phyloP scores from a whole-genome alignment of 2,113 vertebrate genomes.

The Gallinago undulata region DNA sequence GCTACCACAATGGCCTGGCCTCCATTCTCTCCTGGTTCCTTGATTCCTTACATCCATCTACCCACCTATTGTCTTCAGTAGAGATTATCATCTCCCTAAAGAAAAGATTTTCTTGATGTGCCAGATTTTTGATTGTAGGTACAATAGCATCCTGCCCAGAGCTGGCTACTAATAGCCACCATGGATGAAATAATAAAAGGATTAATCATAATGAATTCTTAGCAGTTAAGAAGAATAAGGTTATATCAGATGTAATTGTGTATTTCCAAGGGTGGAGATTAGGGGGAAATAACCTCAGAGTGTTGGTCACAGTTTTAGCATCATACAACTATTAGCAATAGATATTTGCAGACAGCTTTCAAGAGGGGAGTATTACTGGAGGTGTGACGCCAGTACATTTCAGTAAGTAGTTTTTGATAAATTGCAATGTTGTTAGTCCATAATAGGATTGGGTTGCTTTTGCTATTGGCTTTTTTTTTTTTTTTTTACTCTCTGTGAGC shows the following conservation, averaged over 20 bases:
- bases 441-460: background rate
- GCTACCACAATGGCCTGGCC: background rate
- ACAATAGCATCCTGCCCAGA: background rate
- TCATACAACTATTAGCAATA: background rate
- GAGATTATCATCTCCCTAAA: background rate
- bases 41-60: background rate
- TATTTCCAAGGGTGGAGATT: background rate
- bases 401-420: background rate
- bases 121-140: background rate
- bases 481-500: background rate
- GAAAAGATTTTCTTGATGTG: background rate
- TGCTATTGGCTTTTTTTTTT: background rate
- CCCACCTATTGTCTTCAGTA: background rate
- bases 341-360: background rate
- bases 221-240: background rate
- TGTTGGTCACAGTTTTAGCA: background rate
- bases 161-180: background rate
- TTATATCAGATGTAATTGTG: background rate
- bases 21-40: background rate
- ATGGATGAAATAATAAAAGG: background rate
- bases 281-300: background rate
- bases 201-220: background rate
- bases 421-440: background rate
- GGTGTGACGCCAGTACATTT: background rate
- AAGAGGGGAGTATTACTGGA: fast-evolving